Evolutionary conservation across 2,888 invertebrate genomes (phyloP), one percentile per base, ranked within the genome.

Genomic region (Sminthurinus aureus): DNA sequence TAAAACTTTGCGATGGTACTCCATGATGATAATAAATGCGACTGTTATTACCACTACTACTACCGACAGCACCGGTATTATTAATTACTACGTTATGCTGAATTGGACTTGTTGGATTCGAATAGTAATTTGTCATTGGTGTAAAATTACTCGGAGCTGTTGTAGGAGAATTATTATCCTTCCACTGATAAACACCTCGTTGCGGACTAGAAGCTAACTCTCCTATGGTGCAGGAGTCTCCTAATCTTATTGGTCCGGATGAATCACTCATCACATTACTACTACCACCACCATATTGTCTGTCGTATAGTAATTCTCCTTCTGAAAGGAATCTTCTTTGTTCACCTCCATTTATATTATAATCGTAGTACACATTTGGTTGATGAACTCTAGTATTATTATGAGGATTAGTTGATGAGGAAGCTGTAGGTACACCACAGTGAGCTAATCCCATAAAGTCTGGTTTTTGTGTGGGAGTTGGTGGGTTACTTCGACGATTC

Each of bases 381-480:
- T 90, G 89, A 80, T 89, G 89, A 85, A 89, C 89, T 82, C 90
- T 89, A 84, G 89, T 87, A 88, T 86, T 69, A 88, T 86, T 82
- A 79, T 71, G 11, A 24, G 83, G 69, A 69, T 79, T 66, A 24
- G 81, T 82, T 74, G 85, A 75, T 75, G 85, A 81, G 75, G 85
- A 85, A 58, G 15, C 18, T 1, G 83, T 50, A 18, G 71, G 26
- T n/a, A 83, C 73, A 51, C 81, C 81, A 85, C 85, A 89, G 85
- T 90, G 90, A 58, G 90, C 90, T 87, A 95, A 95, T 89, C 95
- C 94, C 90, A 96, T 96, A 92, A 96, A 96, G 92, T 96, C 96
- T 84, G 96, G 96, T 89, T 96, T 93, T 93, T 95, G 95, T 89
- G 96, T 96, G 89, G 96, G 96, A 90, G 96, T 96, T 90, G 96